Percentiles rank a stretch among this genome's conserved stretches.
Conservation (phyloP, 2,113 vertebrate species). For the Oryzias celebensis region DNA sequence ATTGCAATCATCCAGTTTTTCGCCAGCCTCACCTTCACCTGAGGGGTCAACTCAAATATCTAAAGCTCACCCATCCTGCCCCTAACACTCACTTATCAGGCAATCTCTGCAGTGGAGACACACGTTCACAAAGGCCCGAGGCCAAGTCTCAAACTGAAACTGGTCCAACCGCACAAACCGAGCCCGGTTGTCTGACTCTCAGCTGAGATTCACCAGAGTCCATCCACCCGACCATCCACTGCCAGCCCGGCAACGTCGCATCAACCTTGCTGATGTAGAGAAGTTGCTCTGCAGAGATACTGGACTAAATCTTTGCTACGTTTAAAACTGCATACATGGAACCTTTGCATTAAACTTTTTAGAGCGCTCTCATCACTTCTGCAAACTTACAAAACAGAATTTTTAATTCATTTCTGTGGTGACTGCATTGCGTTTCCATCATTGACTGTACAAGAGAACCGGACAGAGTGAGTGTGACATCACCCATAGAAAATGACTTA, state of each 20-base stretch:
- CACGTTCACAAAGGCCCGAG: background rate
- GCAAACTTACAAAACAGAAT: too few relatives aligned
- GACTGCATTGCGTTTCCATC: too few relatives aligned
- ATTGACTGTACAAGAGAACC: too few relatives aligned
- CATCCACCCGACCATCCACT: constrained; percentile 37
- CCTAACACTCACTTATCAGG: too few relatives aligned
- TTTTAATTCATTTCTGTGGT: too few relatives aligned
- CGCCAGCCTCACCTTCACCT: background rate
- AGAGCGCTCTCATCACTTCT: too few relatives aligned
- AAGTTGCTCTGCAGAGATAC: too few relatives aligned
- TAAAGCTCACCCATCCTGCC: constrained; percentile 1
- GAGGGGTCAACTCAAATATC: constrained; percentile 23
- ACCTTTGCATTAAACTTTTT: too few relatives aligned
- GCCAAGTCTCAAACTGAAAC: constrained; percentile 1
- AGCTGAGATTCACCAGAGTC: constrained; percentile 35
- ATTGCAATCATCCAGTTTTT: constrained; percentile 22
- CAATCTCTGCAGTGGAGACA: background rate
- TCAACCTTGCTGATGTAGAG: background rate
- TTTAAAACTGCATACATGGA: too few relatives aligned
- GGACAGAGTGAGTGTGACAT: too few relatives aligned
- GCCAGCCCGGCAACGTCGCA: constrained; percentile 12
- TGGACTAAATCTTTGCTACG: too few relatives aligned
- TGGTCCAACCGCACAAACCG: constrained; percentile 17
- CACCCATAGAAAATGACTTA: too few relatives aligned
- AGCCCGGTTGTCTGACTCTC: constrained; percentile 45